Evolutionary conservation across 2,797 vertebrate species (phyloP).

Genomic region (Leptodactylus fallax): DNA sequence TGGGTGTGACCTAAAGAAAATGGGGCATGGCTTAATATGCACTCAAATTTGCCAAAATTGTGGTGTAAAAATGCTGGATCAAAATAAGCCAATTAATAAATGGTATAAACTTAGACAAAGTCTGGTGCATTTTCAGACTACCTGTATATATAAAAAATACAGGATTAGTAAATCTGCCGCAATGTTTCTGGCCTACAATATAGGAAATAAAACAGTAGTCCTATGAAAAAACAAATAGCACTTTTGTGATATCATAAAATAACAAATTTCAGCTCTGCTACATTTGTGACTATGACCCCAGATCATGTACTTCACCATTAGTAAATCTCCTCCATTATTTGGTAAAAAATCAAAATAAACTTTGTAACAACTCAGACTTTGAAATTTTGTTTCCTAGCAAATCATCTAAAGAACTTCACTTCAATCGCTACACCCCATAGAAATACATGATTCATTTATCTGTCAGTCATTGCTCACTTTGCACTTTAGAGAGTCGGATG

Average conservation of each 20-base stretch:
- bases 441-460: slow-evolving; percentile 24
- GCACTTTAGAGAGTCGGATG: background rate
- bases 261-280: background rate
- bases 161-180: no score
- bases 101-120: no score
- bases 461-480: slow-evolving; percentile 8
- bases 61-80: no score
- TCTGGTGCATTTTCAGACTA: no score
- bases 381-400: background rate
- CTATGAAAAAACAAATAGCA: background rate
- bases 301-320: background rate
- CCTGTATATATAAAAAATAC: no score
- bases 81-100: no score
- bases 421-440: slow-evolving; percentile 14
- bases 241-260: background rate
- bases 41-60: no score
- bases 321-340: background rate
- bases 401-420: slow-evolving; percentile 8
- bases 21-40: no score
- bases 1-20: no score
- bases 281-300: background rate
- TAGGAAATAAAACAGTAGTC: background rate
- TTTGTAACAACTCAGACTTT: background rate
- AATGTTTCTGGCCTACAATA: no score
- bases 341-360: background rate